Conservation (phyloP, 2,797 vertebrate species). For the Helostoma temminkii region DNA sequence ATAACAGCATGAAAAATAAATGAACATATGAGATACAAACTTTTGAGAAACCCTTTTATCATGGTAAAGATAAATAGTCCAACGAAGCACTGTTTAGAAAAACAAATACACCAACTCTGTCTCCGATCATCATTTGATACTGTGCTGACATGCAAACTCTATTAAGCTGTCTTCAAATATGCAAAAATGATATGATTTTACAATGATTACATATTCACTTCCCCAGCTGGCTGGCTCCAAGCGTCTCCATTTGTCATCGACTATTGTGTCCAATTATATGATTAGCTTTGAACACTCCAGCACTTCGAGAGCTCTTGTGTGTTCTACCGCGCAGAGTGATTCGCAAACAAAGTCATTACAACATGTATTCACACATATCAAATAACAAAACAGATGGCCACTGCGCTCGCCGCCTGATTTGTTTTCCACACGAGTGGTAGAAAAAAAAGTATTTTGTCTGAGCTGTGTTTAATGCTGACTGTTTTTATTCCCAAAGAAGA, state of each 20-base stretch:
- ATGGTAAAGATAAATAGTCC: slow-evolving; percentile 53
- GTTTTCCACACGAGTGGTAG: slow-evolving; percentile 96
- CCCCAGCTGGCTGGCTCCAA: slow-evolving; percentile 99
- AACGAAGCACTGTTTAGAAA: slow-evolving; percentile 71
- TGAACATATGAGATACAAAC: slow-evolving; percentile 30
- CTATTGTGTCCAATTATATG: slow-evolving; percentile 99
- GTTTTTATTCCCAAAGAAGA: slow-evolving; percentile 98
- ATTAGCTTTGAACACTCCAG: slow-evolving; percentile 99
- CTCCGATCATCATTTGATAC: slow-evolving; percentile 86
- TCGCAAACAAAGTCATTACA: slow-evolving; percentile 99
- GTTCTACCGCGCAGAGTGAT: slow-evolving; percentile 98
- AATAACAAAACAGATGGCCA: slow-evolving; percentile 99
- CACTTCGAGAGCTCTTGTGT: slow-evolving; percentile 99
- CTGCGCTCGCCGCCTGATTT: slow-evolving; percentile 97
- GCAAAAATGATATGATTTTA: slow-evolving; percentile 99
- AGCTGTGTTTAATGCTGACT: slow-evolving; percentile 99
- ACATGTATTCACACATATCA: slow-evolving; percentile 99
- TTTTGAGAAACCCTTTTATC: slow-evolving; percentile 59
- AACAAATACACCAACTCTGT: slow-evolving; percentile 73
- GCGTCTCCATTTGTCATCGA: slow-evolving; percentile 99
- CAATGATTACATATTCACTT: slow-evolving; percentile 99
- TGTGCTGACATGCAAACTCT: slow-evolving; percentile 94
- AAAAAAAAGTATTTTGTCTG: slow-evolving; percentile 94
- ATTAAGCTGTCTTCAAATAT: slow-evolving; percentile 99
- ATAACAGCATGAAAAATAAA: slow-evolving; percentile 20